Percentiles rank a stretch among this genome's conserved stretches.
These are phyloP conservation scores for Eristalis tenax DNA, from an alignment of 2,888 invertebrate species.

Conservation along the genomic window DNA sequence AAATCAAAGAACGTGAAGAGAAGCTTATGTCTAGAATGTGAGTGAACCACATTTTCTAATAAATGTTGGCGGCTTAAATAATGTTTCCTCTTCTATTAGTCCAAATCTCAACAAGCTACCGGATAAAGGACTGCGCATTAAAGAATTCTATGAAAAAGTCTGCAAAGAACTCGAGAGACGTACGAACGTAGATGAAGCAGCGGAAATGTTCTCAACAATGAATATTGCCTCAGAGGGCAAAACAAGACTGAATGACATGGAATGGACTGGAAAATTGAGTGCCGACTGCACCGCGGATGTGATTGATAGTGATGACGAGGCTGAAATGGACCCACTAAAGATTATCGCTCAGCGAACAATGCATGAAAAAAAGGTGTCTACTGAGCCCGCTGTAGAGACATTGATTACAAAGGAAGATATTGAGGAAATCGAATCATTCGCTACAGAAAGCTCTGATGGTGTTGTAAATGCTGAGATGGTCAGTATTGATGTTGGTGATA, in stretches of 20 bases:
- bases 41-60: slow-evolving; percentile 56
- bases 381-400: slow-evolving; percentile 74
- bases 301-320: slow-evolving; percentile 80
- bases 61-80: neutral
- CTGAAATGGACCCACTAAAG: slow-evolving; percentile 78
- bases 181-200: slow-evolving; percentile 77
- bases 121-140: slow-evolving; percentile 79
- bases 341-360: slow-evolving; percentile 78
- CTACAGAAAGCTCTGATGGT: slow-evolving; percentile 33
- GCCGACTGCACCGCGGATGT: slow-evolving; percentile 72
- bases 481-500: slow-evolving; percentile 74
- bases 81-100: slow-evolving; percentile 71
- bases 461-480: slow-evolving; percentile 73
- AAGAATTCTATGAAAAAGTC: slow-evolving; percentile 77
- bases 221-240: slow-evolving; percentile 78
- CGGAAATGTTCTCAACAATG: slow-evolving; percentile 77
- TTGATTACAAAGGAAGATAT: slow-evolving; percentile 78
- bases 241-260: slow-evolving; percentile 76
- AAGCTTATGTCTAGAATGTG: slow-evolving; percentile 79
- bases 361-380: slow-evolving; percentile 77
- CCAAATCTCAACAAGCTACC: slow-evolving; percentile 75
- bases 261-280: slow-evolving; percentile 77
- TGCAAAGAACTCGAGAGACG: slow-evolving; percentile 76
- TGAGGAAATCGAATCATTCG: slow-evolving; percentile 77
- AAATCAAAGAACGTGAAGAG: slow-evolving; percentile 78